These are phyloP conservation scores for Enoplosus armatus DNA, from an alignment of 2,797 vertebrate genomes.

Conservation along the genomic window DNA sequence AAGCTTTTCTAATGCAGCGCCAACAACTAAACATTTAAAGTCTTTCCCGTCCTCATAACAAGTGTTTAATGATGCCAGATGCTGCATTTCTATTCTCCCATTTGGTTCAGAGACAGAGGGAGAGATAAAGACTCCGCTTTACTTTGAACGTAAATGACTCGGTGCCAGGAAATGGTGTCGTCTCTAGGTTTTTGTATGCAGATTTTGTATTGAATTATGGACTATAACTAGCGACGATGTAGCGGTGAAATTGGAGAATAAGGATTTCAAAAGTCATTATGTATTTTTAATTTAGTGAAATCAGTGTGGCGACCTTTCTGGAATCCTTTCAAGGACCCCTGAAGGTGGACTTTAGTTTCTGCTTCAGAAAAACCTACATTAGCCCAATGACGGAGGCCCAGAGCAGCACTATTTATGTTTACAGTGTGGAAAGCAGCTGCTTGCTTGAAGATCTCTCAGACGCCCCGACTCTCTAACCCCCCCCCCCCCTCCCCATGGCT, in stretches of 20 bases:
- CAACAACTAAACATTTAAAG: slow-evolving; percentile 53
- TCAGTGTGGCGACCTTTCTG: slow-evolving; percentile 24
- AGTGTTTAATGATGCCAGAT: slow-evolving; percentile 78
- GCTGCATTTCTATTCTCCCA: slow-evolving; percentile 52
- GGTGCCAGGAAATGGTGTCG: slow-evolving; percentile 23
- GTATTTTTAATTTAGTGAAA: slow-evolving; percentile 24
- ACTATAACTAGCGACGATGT: neutral
- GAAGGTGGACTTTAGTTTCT: slow-evolving; percentile 50
- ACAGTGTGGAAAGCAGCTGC: slow-evolving; percentile 53
- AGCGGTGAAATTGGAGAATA: neutral
- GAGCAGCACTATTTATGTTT: slow-evolving; percentile 16
- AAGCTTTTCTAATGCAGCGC: slow-evolving; percentile 38
- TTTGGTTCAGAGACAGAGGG: slow-evolving; percentile 43
- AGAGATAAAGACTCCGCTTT: slow-evolving; percentile 43
- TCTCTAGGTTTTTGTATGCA: slow-evolving; percentile 20
- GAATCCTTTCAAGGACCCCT: slow-evolving; percentile 44
- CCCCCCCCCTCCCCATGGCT: slow-evolving; percentile 24
- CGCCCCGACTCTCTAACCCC: slow-evolving; percentile 9
- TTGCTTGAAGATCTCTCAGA: slow-evolving; percentile 57
- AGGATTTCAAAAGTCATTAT: slow-evolving; percentile 13
- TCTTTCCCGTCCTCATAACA: slow-evolving; percentile 57
- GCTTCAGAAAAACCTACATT: slow-evolving; percentile 13
- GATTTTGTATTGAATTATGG: slow-evolving; percentile 13
- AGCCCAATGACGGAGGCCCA: slow-evolving; percentile 7
- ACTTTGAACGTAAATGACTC: slow-evolving; percentile 52